Conservation (phyloP, 2,888 invertebrate genomes). For the Drosophila prostipennis region DNA sequence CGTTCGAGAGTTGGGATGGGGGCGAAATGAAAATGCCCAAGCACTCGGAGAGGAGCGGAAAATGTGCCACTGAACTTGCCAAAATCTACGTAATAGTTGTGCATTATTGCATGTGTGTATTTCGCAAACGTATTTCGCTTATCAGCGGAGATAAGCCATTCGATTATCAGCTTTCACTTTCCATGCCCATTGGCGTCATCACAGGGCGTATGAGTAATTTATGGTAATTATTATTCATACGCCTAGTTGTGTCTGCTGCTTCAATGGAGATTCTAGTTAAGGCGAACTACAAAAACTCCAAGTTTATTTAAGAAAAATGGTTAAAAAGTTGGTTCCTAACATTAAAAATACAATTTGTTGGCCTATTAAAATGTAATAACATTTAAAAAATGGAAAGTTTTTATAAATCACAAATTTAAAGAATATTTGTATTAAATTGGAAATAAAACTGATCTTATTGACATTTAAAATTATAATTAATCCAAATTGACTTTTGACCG, state of each 20-base stretch:
- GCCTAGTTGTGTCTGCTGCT: slow-evolving; percentile 4
- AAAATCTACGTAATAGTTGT: slow-evolving; percentile 31
- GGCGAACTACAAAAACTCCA: background rate
- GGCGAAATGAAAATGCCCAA: slow-evolving; percentile 11
- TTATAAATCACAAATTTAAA: too few relatives aligned
- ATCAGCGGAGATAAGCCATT: slow-evolving; percentile 22
- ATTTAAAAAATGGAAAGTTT: too few relatives aligned
- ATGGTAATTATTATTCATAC: slow-evolving; percentile 28
- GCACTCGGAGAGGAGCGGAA: background rate
- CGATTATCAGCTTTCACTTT: slow-evolving; percentile 29
- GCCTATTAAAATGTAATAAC: too few relatives aligned
- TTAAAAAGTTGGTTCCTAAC: too few relatives aligned
- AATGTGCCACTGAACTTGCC: slow-evolving; percentile 35
- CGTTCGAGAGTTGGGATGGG: slow-evolving; percentile 21
- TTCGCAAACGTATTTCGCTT: slow-evolving; percentile 1
- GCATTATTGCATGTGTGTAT: slow-evolving; percentile 26
- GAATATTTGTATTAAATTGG: too few relatives aligned
- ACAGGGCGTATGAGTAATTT: slow-evolving; percentile 35
- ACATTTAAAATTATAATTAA: too few relatives aligned
- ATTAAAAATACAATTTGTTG: too few relatives aligned
- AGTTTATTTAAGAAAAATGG: too few relatives aligned
- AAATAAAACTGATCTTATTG: too few relatives aligned
- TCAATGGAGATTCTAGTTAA: background rate
- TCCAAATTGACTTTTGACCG: too few relatives aligned
- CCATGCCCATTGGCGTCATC: slow-evolving; percentile 19